phyloP scores from a whole-genome alignment of 2,113 vertebrate species.

The Takifugu bimaculatus region DNA sequence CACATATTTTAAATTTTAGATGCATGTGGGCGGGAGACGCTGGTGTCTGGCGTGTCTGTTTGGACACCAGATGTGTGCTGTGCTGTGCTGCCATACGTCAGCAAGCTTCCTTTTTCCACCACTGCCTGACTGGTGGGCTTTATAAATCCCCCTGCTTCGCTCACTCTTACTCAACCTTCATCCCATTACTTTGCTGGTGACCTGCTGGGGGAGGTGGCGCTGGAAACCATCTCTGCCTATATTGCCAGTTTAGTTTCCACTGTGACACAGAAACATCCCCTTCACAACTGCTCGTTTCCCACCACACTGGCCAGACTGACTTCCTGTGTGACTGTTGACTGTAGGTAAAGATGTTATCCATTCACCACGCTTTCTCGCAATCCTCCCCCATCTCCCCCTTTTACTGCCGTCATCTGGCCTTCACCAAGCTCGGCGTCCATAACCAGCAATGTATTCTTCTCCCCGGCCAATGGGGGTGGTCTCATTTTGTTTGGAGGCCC shows the following conservation, averaged over 20 bases:
- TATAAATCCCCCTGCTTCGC: constrained; percentile 27
- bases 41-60: too few relatives aligned
- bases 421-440: too few relatives aligned
- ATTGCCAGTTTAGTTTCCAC: constrained; percentile 45
- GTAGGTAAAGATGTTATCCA: constrained; percentile 22
- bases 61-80: constrained; percentile 32
- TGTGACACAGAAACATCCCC: constrained; percentile 49
- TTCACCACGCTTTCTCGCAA: neutral
- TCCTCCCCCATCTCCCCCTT: too few relatives aligned
- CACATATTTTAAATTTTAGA: too few relatives aligned
- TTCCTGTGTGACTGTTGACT: constrained; percentile 39
- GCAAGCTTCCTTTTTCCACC: constrained; percentile 38
- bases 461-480: too few relatives aligned
- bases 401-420: too few relatives aligned
- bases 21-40: too few relatives aligned
- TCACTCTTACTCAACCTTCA: constrained; percentile 40
- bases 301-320: constrained; percentile 53
- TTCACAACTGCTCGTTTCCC: neutral
- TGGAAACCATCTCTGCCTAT: constrained; percentile 23
- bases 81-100: constrained; percentile 40
- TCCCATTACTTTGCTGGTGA: constrained; percentile 5
- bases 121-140: neutral
- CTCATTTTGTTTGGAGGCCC: too few relatives aligned
- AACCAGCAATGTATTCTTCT: too few relatives aligned
- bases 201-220: constrained; percentile 22